Percentiles rank a stretch among this genome's conserved stretches.
Conservation (phyloP, 2,113 vertebrate genomes). For the Bos indicus region DNA sequence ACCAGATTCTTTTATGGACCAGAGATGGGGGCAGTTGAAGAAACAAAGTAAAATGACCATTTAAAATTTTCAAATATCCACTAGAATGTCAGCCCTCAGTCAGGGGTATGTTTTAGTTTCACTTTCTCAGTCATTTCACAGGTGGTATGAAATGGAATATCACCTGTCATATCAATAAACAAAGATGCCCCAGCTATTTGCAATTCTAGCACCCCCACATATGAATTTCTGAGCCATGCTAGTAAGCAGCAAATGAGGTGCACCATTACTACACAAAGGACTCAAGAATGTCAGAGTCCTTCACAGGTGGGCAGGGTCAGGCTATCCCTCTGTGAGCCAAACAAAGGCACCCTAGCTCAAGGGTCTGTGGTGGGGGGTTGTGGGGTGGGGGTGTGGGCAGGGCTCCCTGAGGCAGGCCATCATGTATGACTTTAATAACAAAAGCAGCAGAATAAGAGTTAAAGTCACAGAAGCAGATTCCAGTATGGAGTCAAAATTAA, state of each 20-base stretch:
- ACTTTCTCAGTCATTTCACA: neutral
- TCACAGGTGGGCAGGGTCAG: neutral
- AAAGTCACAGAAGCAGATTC: neutral
- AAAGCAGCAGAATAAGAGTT: neutral
- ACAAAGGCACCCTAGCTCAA: neutral
- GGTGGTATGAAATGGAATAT: neutral
- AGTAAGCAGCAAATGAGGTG: neutral
- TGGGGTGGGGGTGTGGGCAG: fast-evolving
- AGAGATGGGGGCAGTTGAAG: neutral
- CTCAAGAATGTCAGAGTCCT: neutral
- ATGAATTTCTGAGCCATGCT: neutral
- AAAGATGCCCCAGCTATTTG: neutral
- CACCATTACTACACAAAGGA: neutral
- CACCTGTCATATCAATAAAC: neutral
- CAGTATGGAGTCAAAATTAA: neutral
- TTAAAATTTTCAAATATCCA: neutral
- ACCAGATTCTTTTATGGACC: neutral
- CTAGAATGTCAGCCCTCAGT: neutral
- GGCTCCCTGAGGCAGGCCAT: neutral
- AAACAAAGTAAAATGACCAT: neutral
- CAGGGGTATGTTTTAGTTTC: neutral
- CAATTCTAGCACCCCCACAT: neutral
- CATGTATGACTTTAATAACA: neutral
- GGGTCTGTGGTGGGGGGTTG: neutral
- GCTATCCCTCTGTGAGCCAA: neutral